These are phyloP conservation scores for Pristionchus mayeri DNA, from an alignment of 2,888 invertebrate species.

Conservation along the genomic window DNA sequence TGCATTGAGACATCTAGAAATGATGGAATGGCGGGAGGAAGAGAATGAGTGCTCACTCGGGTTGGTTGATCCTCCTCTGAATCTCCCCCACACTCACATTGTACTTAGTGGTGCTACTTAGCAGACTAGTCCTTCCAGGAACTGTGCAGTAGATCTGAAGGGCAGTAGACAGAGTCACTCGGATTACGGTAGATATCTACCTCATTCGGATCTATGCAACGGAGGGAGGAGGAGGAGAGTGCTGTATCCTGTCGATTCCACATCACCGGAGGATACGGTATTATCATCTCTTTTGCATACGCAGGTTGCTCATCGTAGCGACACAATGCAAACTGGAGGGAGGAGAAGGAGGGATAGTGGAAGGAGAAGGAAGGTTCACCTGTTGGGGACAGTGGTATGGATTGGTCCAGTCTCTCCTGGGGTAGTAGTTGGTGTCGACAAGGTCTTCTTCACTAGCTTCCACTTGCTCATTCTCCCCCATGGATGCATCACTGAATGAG, in stretches of 20 bases:
- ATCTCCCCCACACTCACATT: conserved; percentile 99
- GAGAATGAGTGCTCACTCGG: too few relatives aligned
- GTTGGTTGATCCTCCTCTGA: conserved; percentile 90
- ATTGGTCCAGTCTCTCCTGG: conserved; percentile 27
- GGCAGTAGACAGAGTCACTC: not conserved
- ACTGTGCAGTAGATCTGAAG: conserved; percentile 94
- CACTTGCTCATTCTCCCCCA: conserved; percentile 15
- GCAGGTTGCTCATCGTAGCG: conserved; percentile 21
- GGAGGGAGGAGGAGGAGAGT: not conserved
- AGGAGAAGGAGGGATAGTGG: not conserved
- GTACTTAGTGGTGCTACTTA: conserved; percentile 99
- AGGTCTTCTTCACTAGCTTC: conserved; percentile 36
- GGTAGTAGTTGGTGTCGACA: not conserved
- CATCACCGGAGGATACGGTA: conserved; percentile 16
- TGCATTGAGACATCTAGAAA: conserved; percentile 97
- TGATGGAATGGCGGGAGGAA: too few relatives aligned
- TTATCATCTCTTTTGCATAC: conserved; percentile 32
- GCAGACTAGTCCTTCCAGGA: conserved; percentile 93
- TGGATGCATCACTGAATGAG: not conserved
- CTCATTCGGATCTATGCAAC: conserved; percentile 27
- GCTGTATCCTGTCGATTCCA: conserved; percentile 32
- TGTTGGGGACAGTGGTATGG: not conserved
- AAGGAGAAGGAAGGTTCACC: too few relatives aligned
- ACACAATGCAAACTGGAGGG: not conserved
- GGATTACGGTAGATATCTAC: too few relatives aligned